Percentiles rank a stretch among this genome's conserved stretches.
Evolutionary conservation across 2,113 vertebrate species (phyloP).

Genomic region (Entomyzon cyanotis): DNA sequence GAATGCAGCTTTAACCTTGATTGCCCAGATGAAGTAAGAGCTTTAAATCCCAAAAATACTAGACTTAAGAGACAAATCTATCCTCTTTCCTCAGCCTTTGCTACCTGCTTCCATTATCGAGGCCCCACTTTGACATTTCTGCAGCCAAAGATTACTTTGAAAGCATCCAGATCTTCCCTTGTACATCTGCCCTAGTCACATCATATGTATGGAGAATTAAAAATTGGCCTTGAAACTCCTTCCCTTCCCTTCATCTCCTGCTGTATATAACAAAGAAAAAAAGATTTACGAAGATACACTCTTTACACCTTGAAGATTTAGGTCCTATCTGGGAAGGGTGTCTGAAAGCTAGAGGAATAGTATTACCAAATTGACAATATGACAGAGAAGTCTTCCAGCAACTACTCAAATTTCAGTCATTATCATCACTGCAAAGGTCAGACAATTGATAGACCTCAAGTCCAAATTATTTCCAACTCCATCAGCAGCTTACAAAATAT

Average conservation of each 20-base stretch:
- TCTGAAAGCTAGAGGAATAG: neutral
- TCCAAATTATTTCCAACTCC: neutral
- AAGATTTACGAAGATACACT: neutral
- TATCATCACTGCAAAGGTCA: neutral
- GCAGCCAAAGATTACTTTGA: neutral
- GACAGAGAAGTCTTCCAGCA: neutral
- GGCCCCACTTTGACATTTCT: neutral
- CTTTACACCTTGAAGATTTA: neutral
- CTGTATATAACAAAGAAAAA: neutral
- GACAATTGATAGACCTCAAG: accelerated
- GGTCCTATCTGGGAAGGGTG: neutral
- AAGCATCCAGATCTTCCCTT: neutral
- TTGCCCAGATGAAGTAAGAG: neutral
- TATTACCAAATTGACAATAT: neutral
- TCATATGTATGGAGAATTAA: neutral
- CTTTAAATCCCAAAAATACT: neutral
- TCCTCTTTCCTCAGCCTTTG: neutral
- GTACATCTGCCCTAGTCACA: neutral
- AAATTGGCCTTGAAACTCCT: neutral
- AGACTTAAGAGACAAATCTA: neutral
- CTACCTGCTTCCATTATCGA: neutral
- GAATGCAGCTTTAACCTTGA: neutral
- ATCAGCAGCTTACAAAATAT: neutral
- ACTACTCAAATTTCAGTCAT: neutral
- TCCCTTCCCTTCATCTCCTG: neutral